phyloP scores from a whole-genome alignment of 2,113 vertebrate genomes.

The Ranitomeya variabilis region DNA sequence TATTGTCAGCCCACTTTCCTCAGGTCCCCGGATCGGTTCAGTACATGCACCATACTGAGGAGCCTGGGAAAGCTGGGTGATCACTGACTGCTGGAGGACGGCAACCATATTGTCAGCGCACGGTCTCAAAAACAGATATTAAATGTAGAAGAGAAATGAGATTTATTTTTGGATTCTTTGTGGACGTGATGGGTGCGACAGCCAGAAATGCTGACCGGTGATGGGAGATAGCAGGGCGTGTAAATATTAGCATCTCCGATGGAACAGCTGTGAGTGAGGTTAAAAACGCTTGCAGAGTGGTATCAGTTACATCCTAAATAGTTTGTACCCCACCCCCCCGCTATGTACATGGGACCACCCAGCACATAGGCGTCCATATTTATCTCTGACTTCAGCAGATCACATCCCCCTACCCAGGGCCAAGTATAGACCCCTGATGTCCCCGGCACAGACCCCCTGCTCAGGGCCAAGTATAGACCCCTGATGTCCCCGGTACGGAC shows the following conservation, averaged over 20 bases:
- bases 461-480: no score
- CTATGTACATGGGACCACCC: background rate
- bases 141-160: no score
- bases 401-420: background rate
- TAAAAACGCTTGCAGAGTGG: background rate
- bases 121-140: no score
- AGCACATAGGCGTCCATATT: background rate
- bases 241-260: background rate
- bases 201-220: background rate
- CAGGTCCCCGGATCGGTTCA: no score
- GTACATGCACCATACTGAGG: no score
- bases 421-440: background rate
- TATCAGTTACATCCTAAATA: constrained; percentile 33
- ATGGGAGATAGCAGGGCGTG: background rate
- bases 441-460: no score
- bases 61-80: no score
- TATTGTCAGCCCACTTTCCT: no score
- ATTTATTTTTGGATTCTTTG: no score
- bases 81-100: no score
- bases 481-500: no score
- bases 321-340: background rate
- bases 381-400: background rate
- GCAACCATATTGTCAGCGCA: no score
- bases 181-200: background rate
- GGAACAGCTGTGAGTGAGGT: constrained; percentile 1